phyloP scores from a whole-genome alignment of 2,113 vertebrate species.

The Colistium nudipinnis region DNA sequence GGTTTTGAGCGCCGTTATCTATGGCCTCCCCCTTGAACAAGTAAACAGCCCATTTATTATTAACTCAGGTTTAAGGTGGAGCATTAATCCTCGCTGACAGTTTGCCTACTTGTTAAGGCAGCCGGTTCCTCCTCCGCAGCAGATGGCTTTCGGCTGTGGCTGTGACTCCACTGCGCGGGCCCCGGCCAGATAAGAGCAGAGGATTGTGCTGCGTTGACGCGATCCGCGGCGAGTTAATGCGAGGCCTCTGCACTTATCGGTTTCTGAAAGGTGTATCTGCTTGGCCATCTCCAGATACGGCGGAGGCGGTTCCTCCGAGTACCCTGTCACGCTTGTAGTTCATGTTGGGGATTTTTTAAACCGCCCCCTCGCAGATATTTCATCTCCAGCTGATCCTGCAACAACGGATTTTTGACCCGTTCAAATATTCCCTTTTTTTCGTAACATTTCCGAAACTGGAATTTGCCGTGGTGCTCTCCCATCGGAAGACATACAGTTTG shows the following conservation, averaged over 20 bases:
- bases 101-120: slow-evolving; percentile 87
- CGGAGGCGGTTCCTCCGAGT: slow-evolving; percentile 6
- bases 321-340: neutral
- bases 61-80: slow-evolving; percentile 88
- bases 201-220: slow-evolving; percentile 48
- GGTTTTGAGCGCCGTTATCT: slow-evolving; percentile 84
- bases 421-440: slow-evolving; percentile 44
- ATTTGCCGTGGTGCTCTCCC: slow-evolving; percentile 29
- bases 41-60: slow-evolving; percentile 90
- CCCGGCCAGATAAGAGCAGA: slow-evolving; percentile 53
- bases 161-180: slow-evolving; percentile 46
- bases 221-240: slow-evolving; percentile 44
- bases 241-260: slow-evolving; percentile 30
- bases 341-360: slow-evolving; percentile 29
- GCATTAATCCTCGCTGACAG: slow-evolving; percentile 87
- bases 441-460: slow-evolving; percentile 50
- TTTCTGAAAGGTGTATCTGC: slow-evolving; percentile 27
- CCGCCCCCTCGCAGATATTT: slow-evolving; percentile 26
- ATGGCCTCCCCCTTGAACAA: slow-evolving; percentile 85
- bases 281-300: slow-evolving; percentile 13
- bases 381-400: slow-evolving; percentile 15
- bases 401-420: slow-evolving; percentile 32
- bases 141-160: slow-evolving; percentile 83
- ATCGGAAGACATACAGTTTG: slow-evolving; percentile 62
- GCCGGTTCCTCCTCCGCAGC: slow-evolving; percentile 78